These are phyloP conservation scores for Drosophila monieri DNA, from an alignment of 2,888 invertebrate genomes.

Conservation along the genomic window DNA sequence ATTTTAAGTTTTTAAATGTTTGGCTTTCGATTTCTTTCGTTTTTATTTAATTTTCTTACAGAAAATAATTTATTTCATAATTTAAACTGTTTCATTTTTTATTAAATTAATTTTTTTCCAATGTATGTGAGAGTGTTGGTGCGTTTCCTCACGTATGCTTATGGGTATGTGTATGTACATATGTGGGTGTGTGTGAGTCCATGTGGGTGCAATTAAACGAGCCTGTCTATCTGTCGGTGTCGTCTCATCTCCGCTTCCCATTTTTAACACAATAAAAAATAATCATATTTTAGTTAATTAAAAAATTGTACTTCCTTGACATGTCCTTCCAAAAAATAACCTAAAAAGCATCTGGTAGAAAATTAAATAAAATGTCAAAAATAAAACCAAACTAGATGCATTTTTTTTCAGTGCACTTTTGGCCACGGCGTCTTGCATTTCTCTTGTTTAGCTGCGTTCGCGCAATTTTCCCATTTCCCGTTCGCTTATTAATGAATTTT, in stretches of 20 bases:
- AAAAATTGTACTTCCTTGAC: neutral
- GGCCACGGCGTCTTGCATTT: constrained; percentile 14
- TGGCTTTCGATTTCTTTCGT: no score
- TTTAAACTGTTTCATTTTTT: neutral
- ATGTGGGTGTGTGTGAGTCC: constrained; percentile 14
- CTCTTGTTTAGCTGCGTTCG: constrained; percentile 50
- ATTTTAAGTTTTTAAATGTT: no score
- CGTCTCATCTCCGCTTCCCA: constrained; percentile 18
- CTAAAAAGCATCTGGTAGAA: no score
- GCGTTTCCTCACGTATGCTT: constrained; percentile 6
- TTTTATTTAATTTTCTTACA: neutral
- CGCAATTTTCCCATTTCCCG: constrained; percentile 56
- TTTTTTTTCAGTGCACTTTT: constrained; percentile 3
- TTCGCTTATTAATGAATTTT: constrained; percentile 71
- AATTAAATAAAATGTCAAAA: no score
- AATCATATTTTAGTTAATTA: neutral
- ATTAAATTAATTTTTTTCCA: neutral
- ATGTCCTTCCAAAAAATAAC: no score
- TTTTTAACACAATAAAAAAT: neutral
- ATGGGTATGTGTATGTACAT: neutral
- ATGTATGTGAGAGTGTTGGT: neutral
- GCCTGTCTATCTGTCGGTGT: constrained; percentile 25
- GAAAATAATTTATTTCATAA: neutral
- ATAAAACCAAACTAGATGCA: neutral
- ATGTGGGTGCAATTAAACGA: constrained; percentile 50